phyloP scores from a whole-genome alignment of 2,888 invertebrate genomes.

The Amphipoea lucens region DNA sequence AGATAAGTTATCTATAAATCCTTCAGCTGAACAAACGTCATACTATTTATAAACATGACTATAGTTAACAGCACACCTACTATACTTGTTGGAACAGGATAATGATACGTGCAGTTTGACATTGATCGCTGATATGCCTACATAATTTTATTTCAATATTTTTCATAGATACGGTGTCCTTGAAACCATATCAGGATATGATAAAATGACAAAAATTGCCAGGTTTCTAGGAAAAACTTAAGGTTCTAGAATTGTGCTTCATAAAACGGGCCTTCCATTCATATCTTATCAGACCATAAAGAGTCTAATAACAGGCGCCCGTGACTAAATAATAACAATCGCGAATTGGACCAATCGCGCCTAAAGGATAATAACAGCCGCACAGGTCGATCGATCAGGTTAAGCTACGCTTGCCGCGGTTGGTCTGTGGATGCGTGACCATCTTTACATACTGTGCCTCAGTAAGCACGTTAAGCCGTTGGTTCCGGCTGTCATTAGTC shows the following conservation, averaged over 20 bases:
- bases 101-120: constrained; percentile 7
- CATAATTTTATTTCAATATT: not conserved
- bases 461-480: too few species aligned
- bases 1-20: too few species aligned
- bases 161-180: constrained; percentile 11
- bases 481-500: too few species aligned
- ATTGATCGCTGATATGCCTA: not conserved
- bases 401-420: too few species aligned
- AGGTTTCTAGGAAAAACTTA: too few species aligned
- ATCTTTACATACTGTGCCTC: too few species aligned
- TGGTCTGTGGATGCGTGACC: too few species aligned
- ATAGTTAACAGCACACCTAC: not conserved
- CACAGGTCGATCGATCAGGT: too few species aligned
- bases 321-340: too few species aligned
- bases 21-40: too few species aligned
- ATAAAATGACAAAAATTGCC: not conserved
- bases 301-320: not conserved
- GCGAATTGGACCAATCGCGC: too few species aligned
- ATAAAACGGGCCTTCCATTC: not conserved
- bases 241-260: not conserved
- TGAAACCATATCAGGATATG: not conserved
- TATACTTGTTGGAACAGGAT: not conserved
- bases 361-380: not conserved
- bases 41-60: not conserved
- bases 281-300: not conserved